phyloP scores from a whole-genome alignment of 2,113 vertebrate genomes.

The Cygnus atratus region DNA sequence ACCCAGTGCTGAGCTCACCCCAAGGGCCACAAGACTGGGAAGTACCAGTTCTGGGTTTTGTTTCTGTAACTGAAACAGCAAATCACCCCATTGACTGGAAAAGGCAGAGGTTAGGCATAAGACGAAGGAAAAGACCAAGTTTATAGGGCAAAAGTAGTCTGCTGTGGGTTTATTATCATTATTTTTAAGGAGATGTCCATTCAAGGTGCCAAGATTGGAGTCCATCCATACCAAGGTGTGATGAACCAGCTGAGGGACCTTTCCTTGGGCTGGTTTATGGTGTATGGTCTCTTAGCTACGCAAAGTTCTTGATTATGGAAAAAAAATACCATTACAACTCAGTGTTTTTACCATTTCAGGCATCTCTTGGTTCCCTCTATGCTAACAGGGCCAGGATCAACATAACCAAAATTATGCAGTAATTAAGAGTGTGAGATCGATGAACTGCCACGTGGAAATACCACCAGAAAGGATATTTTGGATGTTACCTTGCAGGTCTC shows the following conservation, averaged over 20 bases:
- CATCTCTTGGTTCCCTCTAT: fast-evolving
- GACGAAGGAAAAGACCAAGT: background rate
- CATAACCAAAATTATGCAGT: fast-evolving
- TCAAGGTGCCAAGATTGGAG: background rate
- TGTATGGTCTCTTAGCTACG: background rate
- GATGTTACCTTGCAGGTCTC: fast-evolving
- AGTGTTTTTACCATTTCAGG: fast-evolving
- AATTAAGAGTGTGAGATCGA: fast-evolving
- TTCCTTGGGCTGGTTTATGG: background rate
- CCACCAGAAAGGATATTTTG: background rate
- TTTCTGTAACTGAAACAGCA: background rate
- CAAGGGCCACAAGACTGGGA: background rate
- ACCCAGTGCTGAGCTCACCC: background rate
- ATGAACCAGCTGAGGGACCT: background rate
- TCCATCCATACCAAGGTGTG: fast-evolving
- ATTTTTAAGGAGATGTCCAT: background rate
- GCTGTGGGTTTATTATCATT: background rate
- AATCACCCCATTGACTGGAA: background rate
- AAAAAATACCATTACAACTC: background rate
- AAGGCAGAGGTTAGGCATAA: background rate
- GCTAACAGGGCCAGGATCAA: fast-evolving
- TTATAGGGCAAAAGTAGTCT: background rate
- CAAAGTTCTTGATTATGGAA: no score
- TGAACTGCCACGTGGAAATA: background rate
- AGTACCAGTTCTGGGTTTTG: background rate